A percentile compares a stretch with the other conserved stretches of the same genome.
Conservation (phyloP, 1,140 invertebrate genomes). For the Berghia stephanieae region DNA sequence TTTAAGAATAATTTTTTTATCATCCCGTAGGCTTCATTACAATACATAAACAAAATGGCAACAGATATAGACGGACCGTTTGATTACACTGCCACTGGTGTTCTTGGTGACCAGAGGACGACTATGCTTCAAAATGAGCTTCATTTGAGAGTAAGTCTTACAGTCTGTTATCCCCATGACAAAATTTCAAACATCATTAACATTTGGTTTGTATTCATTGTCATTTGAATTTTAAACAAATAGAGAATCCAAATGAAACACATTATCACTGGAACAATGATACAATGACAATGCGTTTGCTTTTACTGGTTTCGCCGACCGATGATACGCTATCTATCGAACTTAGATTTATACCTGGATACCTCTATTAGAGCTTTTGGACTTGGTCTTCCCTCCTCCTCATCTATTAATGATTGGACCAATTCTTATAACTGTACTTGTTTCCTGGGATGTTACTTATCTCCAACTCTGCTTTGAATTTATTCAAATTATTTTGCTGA, state of each 20-base stretch:
- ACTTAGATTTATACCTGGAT: too few relatives aligned
- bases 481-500: too few relatives aligned
- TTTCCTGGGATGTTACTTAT: too few relatives aligned
- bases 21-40: too few relatives aligned
- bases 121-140: slow-evolving; percentile 59
- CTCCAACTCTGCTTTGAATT: too few relatives aligned
- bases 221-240: not conserved
- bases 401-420: too few relatives aligned
- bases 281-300: not conserved
- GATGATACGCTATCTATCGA: not conserved
- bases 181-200: not conserved
- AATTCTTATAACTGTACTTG: too few relatives aligned
- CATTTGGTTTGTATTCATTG: not conserved
- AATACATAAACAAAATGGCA: slow-evolving; percentile 36
- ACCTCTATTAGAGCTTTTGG: too few relatives aligned
- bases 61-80: slow-evolving; percentile 37
- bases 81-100: slow-evolving; percentile 51
- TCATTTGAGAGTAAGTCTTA: slow-evolving; percentile 49
- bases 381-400: too few relatives aligned
- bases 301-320: not conserved
- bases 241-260: slow-evolving; percentile 6
- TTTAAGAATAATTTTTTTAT: too few relatives aligned
- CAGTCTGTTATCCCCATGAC: not conserved
- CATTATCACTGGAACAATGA: too few relatives aligned
- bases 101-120: slow-evolving; percentile 52